Conservation (phyloP, 2,888 invertebrate species). For the Cataglyphis albicans region DNA sequence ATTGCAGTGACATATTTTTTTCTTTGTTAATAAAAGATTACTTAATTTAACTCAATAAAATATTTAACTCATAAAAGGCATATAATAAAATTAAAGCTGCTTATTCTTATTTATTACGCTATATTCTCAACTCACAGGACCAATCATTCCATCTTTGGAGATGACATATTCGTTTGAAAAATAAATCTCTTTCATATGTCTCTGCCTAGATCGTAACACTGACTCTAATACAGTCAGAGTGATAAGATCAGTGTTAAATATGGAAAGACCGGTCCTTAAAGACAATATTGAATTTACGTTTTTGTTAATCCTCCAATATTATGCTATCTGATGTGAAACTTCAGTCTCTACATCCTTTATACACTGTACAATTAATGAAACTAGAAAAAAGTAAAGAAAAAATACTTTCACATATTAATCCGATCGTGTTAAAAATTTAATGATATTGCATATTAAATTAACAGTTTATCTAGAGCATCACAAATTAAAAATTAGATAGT, state of each 20-base stretch:
- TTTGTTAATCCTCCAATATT: constrained; percentile 57
- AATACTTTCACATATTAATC: neutral
- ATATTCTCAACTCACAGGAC: constrained; percentile 31
- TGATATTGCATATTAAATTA: neutral
- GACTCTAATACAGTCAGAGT: constrained; percentile 7
- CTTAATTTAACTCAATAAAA: constrained; percentile 36
- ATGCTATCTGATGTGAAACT: constrained; percentile 42
- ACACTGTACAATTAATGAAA: constrained; percentile 8
- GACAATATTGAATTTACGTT: constrained; percentile 46
- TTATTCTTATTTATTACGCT: constrained; percentile 43
- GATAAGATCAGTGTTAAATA: constrained; percentile 21
- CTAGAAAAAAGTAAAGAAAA: neutral
- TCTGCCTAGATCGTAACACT: constrained; percentile 14
- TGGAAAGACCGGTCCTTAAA: constrained; percentile 45
- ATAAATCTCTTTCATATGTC: constrained; percentile 4
- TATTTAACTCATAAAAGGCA: constrained; percentile 13
- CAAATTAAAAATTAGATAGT: constrained; percentile 32
- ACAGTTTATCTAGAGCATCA: neutral
- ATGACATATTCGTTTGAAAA: constrained; percentile 9
- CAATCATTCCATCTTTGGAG: constrained; percentile 31
- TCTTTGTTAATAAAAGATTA: constrained; percentile 7
- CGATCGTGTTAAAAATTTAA: neutral
- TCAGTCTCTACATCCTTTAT: neutral
- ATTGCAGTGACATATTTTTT: neutral
- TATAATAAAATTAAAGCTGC: constrained; percentile 38